These are phyloP conservation scores for Halesus radiatus DNA, from an alignment of 1,140 invertebrate genomes.

Conservation along the genomic window DNA sequence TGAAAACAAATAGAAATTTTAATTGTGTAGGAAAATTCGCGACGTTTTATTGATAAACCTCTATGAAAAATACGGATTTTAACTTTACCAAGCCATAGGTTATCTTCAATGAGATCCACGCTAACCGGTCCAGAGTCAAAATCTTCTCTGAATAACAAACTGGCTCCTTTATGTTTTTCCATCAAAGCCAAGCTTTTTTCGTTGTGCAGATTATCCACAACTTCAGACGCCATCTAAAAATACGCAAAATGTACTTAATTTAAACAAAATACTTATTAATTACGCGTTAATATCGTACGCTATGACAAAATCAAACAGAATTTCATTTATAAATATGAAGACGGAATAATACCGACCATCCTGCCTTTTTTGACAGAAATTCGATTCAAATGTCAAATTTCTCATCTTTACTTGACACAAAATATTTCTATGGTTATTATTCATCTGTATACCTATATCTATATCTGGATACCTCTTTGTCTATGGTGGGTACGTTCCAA, in stretches of 20 bases:
- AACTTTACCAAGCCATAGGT: conserved; percentile 76
- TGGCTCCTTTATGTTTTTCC: conserved; percentile 47
- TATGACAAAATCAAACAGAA: too few relatives aligned
- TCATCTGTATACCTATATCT: too few relatives aligned
- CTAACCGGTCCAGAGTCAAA: conserved; percentile 70
- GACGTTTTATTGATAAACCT: not conserved
- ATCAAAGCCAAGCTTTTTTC: conserved; percentile 4
- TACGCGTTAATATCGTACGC: not conserved
- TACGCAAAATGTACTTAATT: not conserved
- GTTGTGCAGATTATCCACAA: conserved; percentile 31
- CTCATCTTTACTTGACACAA: not conserved
- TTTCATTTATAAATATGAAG: not conserved
- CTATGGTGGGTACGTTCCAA: too few relatives aligned
- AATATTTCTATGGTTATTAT: too few relatives aligned
- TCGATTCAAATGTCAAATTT: not conserved
- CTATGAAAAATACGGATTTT: conserved; percentile 22
- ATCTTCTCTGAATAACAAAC: conserved; percentile 46
- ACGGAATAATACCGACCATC: not conserved
- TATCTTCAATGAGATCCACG: conserved; percentile 77
- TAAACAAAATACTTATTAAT: not conserved
- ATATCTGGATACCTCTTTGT: too few relatives aligned
- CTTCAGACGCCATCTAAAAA: conserved; percentile 32
- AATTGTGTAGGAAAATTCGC: not conserved
- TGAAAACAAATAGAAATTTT: conserved; percentile 59
- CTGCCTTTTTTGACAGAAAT: not conserved